Evolutionary conservation across 2,888 invertebrate species (phyloP), one percentile per base, ranked within the genome.

Genomic region (Ennomos fuscantarius): DNA sequence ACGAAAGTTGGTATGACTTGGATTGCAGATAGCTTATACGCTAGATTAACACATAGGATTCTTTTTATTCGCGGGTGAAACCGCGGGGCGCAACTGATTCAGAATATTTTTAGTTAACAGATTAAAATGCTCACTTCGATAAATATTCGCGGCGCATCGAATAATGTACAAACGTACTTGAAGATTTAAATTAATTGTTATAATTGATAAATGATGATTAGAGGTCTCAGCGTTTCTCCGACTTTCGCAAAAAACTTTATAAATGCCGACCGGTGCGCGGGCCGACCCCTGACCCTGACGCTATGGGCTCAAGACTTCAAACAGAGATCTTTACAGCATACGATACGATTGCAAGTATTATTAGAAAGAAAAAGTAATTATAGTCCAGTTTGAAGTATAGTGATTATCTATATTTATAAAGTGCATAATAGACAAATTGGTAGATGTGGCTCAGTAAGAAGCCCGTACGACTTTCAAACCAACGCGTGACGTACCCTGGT

Each of bases 201-300:
- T 66, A 62, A 66, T 62, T 62, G 60, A 66, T n/a, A n/a, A n/a
- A n/a, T 64, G 54, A 56, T 15, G 43, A 56, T 49, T 39, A 46
- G 50, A 39, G 42, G 39, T 43, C 54, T 37, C 51, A 48, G 53
- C 57, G 40, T 51, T 48, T 55, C 41, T 47, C 55, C 41, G 51
- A 58, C 63, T 55, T 60, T 65, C 55, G 63, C 67, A 54, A 46
- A 59, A 59, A 59, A 57, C 41, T 45, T 63, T 57, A 61, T 62
- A 49, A 50, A 63, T 62, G 58, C 44, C 43, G 40, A 40, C 37
- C 44, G 50, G 49, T 46, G 56, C 43, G 15, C 48, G 50, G 40
- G 31, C 43, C 53, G 53, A 62, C 63, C 65, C 58, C 42, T 58
- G 61, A 60, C 60, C 52, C 15, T 9, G 12, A 8, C n/a, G 45